Evolutionary conservation across 2,888 invertebrate genomes (phyloP).

Genomic region (Megalurothrips usitatus): DNA sequence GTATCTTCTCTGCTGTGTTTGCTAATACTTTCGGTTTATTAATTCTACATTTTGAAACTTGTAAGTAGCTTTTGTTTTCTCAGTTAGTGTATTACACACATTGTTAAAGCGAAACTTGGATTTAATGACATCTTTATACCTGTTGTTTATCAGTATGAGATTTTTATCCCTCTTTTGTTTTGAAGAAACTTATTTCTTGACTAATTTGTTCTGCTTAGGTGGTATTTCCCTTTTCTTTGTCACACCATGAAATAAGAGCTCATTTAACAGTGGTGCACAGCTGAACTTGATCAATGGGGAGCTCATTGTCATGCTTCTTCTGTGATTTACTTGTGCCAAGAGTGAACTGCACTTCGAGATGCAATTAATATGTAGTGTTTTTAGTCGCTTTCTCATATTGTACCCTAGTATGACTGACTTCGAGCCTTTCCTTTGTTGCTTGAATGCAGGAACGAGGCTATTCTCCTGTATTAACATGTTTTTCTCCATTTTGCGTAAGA

Average conservation of each 20-base stretch:
- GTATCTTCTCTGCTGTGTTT: not conserved
- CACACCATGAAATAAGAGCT: no score
- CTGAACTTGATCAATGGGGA: not conserved
- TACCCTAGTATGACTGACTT: not conserved
- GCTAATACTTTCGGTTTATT: not conserved
- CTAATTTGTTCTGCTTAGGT: not conserved
- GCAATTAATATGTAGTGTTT: constrained; percentile 2
- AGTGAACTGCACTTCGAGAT: not conserved
- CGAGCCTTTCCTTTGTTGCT: not conserved
- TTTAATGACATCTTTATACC: not conserved
- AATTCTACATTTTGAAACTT: not conserved
- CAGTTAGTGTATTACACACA: not conserved
- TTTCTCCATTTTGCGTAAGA: not conserved
- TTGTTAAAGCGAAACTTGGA: not conserved
- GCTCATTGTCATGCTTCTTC: constrained; percentile 5
- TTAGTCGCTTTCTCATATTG: not conserved
- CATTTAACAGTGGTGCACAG: not conserved
- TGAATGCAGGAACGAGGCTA: not conserved
- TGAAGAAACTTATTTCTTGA: not conserved
- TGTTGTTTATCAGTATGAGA: not conserved
- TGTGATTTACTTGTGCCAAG: constrained; percentile 7
- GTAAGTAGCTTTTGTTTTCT: not conserved
- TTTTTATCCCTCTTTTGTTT: not conserved
- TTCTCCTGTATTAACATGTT: not conserved
- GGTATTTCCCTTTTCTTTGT: no score